Percentiles rank a stretch among this genome's conserved stretches.
Conservation (phyloP, 64 coral and sea anemone species). For the Montipora sp. region DNA sequence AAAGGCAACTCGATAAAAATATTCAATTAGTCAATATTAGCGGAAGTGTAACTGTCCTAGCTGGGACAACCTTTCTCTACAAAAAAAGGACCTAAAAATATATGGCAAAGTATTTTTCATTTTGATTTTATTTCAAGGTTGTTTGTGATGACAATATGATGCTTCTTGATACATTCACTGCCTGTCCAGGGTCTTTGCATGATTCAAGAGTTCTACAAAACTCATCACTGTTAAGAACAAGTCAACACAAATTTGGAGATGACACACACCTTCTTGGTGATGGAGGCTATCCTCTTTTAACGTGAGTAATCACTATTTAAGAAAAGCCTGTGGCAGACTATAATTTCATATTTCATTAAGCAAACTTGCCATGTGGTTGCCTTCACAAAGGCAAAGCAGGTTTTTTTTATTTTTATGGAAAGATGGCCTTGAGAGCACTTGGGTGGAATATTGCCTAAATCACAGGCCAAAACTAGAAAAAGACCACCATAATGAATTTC, state of each 20-base stretch:
- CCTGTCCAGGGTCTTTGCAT: background rate
- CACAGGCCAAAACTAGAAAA: background rate
- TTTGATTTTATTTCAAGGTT: background rate
- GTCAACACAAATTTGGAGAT: too few species aligned
- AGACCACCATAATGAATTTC: background rate
- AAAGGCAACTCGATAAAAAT: background rate
- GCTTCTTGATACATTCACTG: background rate
- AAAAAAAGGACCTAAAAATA: background rate
- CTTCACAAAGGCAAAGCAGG: too few species aligned
- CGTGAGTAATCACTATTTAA: too few species aligned
- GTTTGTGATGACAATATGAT: background rate
- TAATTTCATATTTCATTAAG: too few species aligned
- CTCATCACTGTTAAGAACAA: background rate
- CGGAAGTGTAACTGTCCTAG: background rate
- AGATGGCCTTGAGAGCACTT: background rate
- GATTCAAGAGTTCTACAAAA: background rate
- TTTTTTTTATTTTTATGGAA: background rate
- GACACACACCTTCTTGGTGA: too few species aligned
- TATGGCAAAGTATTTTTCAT: conserved; percentile 8
- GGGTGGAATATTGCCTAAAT: background rate
- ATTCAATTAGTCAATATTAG: background rate
- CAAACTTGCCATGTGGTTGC: too few species aligned
- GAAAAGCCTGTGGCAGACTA: too few species aligned
- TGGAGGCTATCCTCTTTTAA: too few species aligned
- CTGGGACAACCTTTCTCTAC: background rate